These are phyloP conservation scores for Artibeus lituratus DNA, from an alignment of 2,797 vertebrate genomes.

Conservation along the genomic window DNA sequence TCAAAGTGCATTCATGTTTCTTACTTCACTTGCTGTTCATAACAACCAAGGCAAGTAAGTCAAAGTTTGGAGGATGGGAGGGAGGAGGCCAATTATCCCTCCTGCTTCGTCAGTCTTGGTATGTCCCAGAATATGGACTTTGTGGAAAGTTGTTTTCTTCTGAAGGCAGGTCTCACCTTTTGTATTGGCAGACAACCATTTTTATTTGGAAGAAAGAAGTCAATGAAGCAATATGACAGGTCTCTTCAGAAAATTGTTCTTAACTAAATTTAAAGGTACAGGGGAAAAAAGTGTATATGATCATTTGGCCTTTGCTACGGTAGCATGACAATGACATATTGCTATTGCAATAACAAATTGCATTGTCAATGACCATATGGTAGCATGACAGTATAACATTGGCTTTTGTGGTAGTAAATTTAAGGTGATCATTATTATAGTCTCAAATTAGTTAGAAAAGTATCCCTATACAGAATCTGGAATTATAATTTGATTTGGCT, in stretches of 20 bases:
- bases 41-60: background rate
- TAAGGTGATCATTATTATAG: conserved; percentile 24
- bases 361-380: too few species aligned
- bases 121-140: background rate
- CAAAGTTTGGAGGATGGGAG: background rate
- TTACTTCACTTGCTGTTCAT: background rate
- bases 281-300: conserved; percentile 27
- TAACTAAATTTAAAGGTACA: conserved; percentile 44
- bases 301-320: conserved; percentile 11
- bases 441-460: conserved; percentile 28
- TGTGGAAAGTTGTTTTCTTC: background rate
- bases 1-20: background rate
- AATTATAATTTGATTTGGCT: conserved; percentile 33
- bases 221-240: conserved; percentile 26
- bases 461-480: conserved; percentile 9
- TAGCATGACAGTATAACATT: background rate
- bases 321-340: background rate
- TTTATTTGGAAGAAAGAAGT: conserved; percentile 51
- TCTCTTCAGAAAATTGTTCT: conserved; percentile 66
- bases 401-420: conserved; percentile 12
- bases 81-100: background rate
- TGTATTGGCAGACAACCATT: background rate
- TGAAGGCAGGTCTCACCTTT: conserved; percentile 15
- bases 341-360: too few species aligned
- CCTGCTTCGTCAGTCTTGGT: background rate